Evolutionary conservation across 2,797 vertebrate species (phyloP).

Genomic region (Stomatorhinus walkeri): DNA sequence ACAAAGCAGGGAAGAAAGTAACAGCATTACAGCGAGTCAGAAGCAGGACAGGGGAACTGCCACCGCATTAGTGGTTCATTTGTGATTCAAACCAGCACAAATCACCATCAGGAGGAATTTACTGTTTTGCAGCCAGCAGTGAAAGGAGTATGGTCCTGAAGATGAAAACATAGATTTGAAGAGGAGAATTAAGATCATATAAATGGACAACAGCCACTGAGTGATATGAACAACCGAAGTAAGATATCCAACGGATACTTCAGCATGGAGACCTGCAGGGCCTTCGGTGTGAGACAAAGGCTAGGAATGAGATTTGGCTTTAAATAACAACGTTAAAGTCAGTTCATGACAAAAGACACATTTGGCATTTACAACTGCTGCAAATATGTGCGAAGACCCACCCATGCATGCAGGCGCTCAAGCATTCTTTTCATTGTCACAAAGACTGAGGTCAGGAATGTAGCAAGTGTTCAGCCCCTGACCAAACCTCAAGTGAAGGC

Average conservation of each 20-base stretch:
- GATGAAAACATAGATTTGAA: background rate
- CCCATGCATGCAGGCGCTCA: background rate
- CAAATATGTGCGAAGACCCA: conserved; percentile 15
- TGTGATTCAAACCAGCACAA: background rate
- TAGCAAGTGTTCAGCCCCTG: conserved; percentile 7
- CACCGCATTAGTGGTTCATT: background rate
- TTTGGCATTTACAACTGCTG: conserved; percentile 15
- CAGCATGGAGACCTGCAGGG: background rate
- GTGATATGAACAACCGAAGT: background rate
- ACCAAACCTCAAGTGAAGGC: conserved; percentile 4
- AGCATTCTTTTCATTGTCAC: background rate
- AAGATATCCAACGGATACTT: background rate
- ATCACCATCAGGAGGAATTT: background rate
- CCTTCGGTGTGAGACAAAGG: background rate
- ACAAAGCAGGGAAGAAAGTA: background rate
- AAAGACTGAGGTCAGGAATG: conserved; percentile 18
- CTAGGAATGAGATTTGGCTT: background rate
- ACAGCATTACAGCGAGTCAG: background rate
- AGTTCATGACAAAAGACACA: conserved; percentile 11
- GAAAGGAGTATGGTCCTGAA: background rate
- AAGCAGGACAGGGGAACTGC: background rate
- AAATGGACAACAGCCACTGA: background rate
- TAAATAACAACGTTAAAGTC: background rate
- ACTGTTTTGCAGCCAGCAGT: background rate
- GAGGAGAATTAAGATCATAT: background rate